Conservation (phyloP, 2,888 invertebrate species). For the Cremastinae sp. region DNA sequence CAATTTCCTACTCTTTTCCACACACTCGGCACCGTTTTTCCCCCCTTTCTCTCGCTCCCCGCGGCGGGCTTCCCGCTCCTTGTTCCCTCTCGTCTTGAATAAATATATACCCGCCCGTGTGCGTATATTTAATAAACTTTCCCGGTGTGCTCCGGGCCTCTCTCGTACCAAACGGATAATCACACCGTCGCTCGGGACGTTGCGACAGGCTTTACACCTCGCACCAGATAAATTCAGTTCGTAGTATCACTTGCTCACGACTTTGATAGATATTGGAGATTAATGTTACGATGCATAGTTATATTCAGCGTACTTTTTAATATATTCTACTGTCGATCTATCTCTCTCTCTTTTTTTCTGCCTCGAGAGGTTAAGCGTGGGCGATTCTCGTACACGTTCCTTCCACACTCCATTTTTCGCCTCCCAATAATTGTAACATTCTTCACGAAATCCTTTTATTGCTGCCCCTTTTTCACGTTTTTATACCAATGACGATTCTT, state of each 20-base stretch:
- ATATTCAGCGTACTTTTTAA: conserved; percentile 31
- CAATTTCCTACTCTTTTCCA: conserved; percentile 7
- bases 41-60: not conserved
- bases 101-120: not conserved
- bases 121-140: conserved; percentile 14
- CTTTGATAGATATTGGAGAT: conserved; percentile 62
- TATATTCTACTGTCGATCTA: conserved; percentile 36
- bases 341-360: conserved; percentile 36
- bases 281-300: conserved; percentile 40
- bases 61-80: not conserved
- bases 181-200: conserved; percentile 47
- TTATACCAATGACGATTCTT: too few relatives aligned
- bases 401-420: conserved; percentile 22
- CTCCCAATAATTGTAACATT: conserved; percentile 18
- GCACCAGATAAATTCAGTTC: conserved; percentile 56
- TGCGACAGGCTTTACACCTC: conserved; percentile 60
- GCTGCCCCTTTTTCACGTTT: too few relatives aligned
- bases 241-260: conserved; percentile 56
- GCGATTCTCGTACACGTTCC: conserved; percentile 39
- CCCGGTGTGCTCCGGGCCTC: conserved; percentile 52
- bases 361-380: conserved; percentile 38
- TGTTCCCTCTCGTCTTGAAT: not conserved
- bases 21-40: not conserved
- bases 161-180: conserved; percentile 56
- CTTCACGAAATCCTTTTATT: not conserved